These are phyloP conservation scores for Dendronephthya gigantea DNA, from an alignment of 64 coral and sea anemone genomes.

Conservation along the genomic window DNA sequence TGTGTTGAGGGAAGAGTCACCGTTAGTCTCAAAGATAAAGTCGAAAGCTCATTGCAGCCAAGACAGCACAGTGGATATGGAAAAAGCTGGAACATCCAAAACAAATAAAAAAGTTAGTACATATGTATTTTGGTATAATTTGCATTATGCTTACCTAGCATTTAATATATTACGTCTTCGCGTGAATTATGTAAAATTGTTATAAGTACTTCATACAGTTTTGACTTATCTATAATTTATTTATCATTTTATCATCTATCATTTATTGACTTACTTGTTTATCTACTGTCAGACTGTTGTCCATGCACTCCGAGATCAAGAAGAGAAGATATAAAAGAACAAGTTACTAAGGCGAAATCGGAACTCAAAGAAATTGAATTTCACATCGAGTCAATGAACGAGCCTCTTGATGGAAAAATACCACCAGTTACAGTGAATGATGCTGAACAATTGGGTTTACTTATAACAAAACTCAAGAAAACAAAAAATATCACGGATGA, in stretches of 20 bases:
- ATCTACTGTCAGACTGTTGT: conserved; percentile 8
- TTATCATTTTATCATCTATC: background rate
- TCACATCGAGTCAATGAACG: background rate
- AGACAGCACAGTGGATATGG: background rate
- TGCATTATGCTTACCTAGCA: too few species aligned
- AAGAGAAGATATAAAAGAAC: background rate
- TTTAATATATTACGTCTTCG: too few species aligned
- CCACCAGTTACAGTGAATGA: background rate
- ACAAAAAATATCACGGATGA: background rate
- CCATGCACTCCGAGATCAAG: conserved; percentile 4
- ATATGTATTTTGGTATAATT: too few species aligned
- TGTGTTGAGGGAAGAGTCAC: background rate
- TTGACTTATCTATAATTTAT: background rate
- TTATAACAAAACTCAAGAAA: background rate
- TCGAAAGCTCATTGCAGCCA: background rate
- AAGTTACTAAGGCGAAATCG: background rate
- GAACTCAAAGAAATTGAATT: conserved; percentile 20
- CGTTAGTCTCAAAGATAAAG: background rate
- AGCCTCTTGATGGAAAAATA: conserved; percentile 43
- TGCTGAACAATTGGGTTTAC: background rate
- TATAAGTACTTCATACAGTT: too few species aligned
- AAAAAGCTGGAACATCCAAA: background rate
- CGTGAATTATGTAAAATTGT: background rate
- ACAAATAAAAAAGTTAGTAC: background rate
- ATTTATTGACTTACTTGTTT: background rate